These are phyloP conservation scores for Harlomillsia oculata DNA, from an alignment of 1,140 invertebrate genomes.

Conservation along the genomic window DNA sequence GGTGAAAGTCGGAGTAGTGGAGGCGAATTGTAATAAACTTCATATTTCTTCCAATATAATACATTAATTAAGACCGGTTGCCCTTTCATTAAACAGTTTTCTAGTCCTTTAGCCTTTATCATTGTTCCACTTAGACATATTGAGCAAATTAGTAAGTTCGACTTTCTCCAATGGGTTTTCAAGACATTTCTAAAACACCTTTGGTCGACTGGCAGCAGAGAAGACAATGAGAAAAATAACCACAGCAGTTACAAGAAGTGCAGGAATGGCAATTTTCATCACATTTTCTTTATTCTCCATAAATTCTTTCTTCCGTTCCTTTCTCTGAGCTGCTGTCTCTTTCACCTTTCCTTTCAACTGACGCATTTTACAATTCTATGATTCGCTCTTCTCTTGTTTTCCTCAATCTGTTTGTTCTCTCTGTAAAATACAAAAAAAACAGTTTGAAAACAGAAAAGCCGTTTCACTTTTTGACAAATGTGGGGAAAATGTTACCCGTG, in stretches of 20 bases:
- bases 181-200: too few species aligned
- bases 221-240: constrained; percentile 68
- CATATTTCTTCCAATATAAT: background rate
- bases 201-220: constrained; percentile 37
- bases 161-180: too few species aligned
- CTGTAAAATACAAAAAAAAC: too few species aligned
- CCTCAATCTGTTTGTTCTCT: too few species aligned
- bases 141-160: constrained; percentile 24
- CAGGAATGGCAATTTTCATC: constrained; percentile 63
- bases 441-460: too few species aligned
- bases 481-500: too few species aligned
- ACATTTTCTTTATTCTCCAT: constrained; percentile 63
- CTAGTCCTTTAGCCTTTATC: background rate
- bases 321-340: constrained; percentile 71
- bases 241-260: constrained; percentile 54
- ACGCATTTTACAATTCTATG: constrained; percentile 44
- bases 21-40: too few species aligned
- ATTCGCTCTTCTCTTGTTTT: too few species aligned
- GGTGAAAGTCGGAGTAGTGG: too few species aligned
- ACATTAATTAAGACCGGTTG: background rate
- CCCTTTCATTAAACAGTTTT: background rate
- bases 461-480: too few species aligned
- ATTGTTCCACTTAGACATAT: background rate
- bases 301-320: constrained; percentile 70
- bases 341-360: constrained; percentile 69